phyloP scores from a whole-genome alignment of 2,113 vertebrate species.

The Sakesphorus luctuosus region DNA sequence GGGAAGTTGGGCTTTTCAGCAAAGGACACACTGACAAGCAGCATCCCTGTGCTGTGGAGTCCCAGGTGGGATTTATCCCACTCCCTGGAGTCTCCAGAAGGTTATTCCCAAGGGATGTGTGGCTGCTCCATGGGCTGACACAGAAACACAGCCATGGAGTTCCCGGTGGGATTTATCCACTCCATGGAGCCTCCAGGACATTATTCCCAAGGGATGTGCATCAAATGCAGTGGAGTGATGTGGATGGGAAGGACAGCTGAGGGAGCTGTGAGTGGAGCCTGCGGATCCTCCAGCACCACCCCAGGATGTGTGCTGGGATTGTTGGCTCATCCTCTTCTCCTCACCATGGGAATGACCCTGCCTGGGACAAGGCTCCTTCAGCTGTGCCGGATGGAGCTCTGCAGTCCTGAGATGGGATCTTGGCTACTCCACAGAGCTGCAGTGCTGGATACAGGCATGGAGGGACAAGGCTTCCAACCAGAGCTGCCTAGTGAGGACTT shows the following conservation, averaged over 20 bases:
- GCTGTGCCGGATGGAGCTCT: background rate
- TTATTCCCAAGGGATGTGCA: background rate
- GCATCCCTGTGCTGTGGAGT: accelerated
- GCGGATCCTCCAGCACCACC: background rate
- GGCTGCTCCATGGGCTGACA: accelerated
- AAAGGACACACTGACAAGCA: accelerated
- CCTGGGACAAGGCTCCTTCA: background rate
- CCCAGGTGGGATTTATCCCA: background rate
- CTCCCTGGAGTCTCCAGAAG: background rate
- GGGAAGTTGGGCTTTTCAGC: background rate
- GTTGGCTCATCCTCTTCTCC: accelerated
- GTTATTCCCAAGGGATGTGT: accelerated
- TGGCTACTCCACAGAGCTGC: accelerated
- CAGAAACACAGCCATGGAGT: accelerated
- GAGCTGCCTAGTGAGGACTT: accelerated
- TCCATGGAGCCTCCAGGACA: background rate
- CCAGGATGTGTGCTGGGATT: accelerated
- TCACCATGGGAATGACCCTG: accelerated
- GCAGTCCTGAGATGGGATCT: background rate
- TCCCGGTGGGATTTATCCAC: background rate
- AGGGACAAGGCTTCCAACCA: background rate
- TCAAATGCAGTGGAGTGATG: background rate
- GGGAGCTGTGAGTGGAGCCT: background rate
- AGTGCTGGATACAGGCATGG: background rate
- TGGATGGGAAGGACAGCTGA: background rate